phyloP scores from a whole-genome alignment of 2,888 invertebrate species.

The Tinea trinotella region DNA sequence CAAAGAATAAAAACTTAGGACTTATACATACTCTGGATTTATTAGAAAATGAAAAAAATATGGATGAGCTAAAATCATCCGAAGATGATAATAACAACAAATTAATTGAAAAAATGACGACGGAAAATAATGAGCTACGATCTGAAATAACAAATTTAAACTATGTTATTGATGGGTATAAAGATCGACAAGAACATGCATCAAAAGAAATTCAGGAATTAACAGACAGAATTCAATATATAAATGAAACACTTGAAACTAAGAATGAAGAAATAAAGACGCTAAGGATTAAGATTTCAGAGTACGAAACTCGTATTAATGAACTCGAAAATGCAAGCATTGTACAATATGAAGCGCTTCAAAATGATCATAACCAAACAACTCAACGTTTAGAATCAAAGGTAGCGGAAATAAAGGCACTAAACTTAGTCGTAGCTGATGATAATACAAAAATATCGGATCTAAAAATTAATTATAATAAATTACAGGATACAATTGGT shows the following conservation, averaged over 20 bases:
- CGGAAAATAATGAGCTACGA: slow-evolving; percentile 30
- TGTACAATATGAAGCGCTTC: too few species aligned
- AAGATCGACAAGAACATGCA: too few species aligned
- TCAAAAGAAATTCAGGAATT: too few species aligned
- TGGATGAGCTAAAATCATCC: slow-evolving; percentile 24
- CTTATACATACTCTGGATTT: slow-evolving; percentile 27
- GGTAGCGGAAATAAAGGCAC: slow-evolving; percentile 35
- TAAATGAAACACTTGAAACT: too few species aligned
- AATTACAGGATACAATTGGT: slow-evolving; percentile 35
- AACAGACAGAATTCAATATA: too few species aligned
- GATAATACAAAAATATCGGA: slow-evolving; percentile 33
- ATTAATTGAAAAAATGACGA: slow-evolving; percentile 27
- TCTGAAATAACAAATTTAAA: slow-evolving; percentile 23
- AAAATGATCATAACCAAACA: too few species aligned
- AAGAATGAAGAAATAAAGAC: too few species aligned
- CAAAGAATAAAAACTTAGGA: slow-evolving; percentile 26
- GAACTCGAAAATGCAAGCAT: too few species aligned
- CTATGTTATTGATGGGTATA: not conserved
- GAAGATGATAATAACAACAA: slow-evolving; percentile 21
- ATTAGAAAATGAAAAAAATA: slow-evolving; percentile 27
- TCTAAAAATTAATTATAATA: slow-evolving; percentile 33
- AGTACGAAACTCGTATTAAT: too few species aligned
- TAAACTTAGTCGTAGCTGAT: slow-evolving; percentile 37
- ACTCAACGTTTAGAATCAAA: too few species aligned
- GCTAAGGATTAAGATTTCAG: too few species aligned